Conservation (phyloP, 2,113 vertebrate species). For the Pachypanchax playfairii region DNA sequence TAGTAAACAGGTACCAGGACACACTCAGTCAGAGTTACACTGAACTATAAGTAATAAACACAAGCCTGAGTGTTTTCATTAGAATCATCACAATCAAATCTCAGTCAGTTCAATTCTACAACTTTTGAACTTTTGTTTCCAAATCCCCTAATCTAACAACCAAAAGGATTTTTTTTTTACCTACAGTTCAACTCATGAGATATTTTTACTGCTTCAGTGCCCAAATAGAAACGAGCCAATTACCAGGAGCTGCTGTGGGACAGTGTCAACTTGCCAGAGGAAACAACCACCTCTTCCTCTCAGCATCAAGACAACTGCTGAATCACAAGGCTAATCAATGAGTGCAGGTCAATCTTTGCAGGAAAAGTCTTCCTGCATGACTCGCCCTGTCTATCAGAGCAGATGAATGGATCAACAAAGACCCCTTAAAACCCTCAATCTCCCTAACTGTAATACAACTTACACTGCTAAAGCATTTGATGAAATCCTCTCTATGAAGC, state of each 20-base stretch:
- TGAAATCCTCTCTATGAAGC: conserved; percentile 22
- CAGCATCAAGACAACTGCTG: conserved; percentile 37
- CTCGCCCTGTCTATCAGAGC: conserved; percentile 16
- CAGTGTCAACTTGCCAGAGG: conserved; percentile 45
- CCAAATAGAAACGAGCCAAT: conserved; percentile 56
- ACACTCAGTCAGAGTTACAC: no score
- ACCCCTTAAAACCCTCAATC: conserved; percentile 38
- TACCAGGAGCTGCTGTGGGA: conserved; percentile 46
- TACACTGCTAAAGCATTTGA: conserved; percentile 18
- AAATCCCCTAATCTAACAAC: conserved; percentile 16
- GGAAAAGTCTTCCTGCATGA: conserved; percentile 20
- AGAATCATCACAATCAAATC: conserved; percentile 7
- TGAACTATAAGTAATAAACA: no score
- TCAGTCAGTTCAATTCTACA: conserved; percentile 1
- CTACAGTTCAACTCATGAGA: conserved; percentile 38
- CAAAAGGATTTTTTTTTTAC: conserved; percentile 15
- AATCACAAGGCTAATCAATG: conserved; percentile 52
- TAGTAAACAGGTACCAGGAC: no score
- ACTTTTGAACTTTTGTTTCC: background rate
- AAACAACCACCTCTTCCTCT: conserved; percentile 41
- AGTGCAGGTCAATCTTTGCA: conserved; percentile 43
- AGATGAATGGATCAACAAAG: conserved; percentile 17
- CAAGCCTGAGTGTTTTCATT: background rate
- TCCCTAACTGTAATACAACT: conserved; percentile 26
- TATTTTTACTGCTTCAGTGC: conserved; percentile 18